Conservation (phyloP, 92 coral and sea anemone species). For the Porites lobata region DNA sequence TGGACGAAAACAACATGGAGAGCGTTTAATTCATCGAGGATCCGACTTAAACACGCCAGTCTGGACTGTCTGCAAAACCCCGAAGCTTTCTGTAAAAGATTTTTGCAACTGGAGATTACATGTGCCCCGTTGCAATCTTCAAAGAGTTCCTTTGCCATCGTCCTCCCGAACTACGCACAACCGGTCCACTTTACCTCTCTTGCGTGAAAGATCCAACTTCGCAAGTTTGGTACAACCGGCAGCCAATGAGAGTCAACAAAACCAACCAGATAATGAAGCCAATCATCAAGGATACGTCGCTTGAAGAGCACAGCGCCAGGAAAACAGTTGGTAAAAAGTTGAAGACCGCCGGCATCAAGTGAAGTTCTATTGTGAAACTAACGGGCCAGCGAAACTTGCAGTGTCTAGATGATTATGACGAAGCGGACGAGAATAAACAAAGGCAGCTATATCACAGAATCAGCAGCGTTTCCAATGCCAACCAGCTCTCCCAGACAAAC, state of each 20-base stretch:
- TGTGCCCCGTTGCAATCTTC: conserved; percentile 67
- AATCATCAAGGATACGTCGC: conserved; percentile 41
- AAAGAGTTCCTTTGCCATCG: conserved; percentile 33
- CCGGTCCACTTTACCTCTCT: not conserved
- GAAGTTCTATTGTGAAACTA: conserved; percentile 42
- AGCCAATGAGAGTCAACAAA: conserved; percentile 53
- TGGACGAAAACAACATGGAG: no score
- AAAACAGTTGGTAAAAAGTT: no score
- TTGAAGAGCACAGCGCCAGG: conserved; percentile 8
- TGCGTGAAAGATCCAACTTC: not conserved
- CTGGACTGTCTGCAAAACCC: no score
- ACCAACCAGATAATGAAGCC: conserved; percentile 55
- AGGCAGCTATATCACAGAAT: conserved; percentile 26
- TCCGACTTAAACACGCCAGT: no score
- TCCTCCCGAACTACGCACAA: not conserved
- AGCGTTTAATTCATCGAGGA: no score
- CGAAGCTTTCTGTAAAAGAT: conserved; percentile 57
- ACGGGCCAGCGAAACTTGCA: conserved; percentile 60
- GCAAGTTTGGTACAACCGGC: conserved; percentile 20
- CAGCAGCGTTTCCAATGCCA: conserved; percentile 1
- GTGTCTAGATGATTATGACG: conserved; percentile 22
- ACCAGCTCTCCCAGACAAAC: not conserved
- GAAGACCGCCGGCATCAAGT: conserved; percentile 34
- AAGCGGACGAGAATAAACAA: conserved; percentile 58
- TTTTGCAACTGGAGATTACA: conserved; percentile 62